Evolutionary conservation across 2,888 invertebrate genomes (phyloP), one percentile per base, ranked within the genome.

Genomic region (Drosophila pegasa): DNA sequence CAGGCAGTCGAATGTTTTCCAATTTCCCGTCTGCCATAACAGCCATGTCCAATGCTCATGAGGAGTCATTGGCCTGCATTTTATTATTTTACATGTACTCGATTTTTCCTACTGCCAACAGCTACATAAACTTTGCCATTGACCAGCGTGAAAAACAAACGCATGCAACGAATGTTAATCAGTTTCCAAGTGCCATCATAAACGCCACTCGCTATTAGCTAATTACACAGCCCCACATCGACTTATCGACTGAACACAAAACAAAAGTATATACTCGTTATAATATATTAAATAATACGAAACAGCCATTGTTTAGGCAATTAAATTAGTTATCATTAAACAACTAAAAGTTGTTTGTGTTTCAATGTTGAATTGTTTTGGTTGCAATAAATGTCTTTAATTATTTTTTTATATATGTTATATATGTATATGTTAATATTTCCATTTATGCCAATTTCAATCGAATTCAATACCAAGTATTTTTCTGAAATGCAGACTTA

Each of bases 1-100:
- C 29, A 41, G 40, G 25, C 25, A 37, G 40, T 18, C 25, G 16
- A 58, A 56, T 61, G 51, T 71, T 58, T 61, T 52, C 40, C 73
- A 48, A 72, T 72, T 72, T 74, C 56, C 72, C 59, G 56, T 56
- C 41, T 56, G 33, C 37, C 55, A 33, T 54, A 57, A 35, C n/a
- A 27, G 16, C 33, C 38, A 31, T 43, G 29, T 18, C 9, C n/a
- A 54, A 41, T 20, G 40, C 35, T 37, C 41, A 57, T 12, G 47
- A 47, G 16, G 20, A 72, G 78, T 75, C 75, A 73, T 61, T 78
- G 78, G 74, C 75, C 72, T 66, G 65, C 47, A 57, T 55, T 35
- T 51, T 18, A 63, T 37, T 41, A 35, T 40, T 64, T 48, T 27
- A 48, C 31, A 55, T 38, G 38, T 9, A 37, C 20, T 50, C 40